These are phyloP conservation scores for Ochotona curzoniae DNA, from an alignment of 2,113 vertebrate species.

Conservation along the genomic window DNA sequence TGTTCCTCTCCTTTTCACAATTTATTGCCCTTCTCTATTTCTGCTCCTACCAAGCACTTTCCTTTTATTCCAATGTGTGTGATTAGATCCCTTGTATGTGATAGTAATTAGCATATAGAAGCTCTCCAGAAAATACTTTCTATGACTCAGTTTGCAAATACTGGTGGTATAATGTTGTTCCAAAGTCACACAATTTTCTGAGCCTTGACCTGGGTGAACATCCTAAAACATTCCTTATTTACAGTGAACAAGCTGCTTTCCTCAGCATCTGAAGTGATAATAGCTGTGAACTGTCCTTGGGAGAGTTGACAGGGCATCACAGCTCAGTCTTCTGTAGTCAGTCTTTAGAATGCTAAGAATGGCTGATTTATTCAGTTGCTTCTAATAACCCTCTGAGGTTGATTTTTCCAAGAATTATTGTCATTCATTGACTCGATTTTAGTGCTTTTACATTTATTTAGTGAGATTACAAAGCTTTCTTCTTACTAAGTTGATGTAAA, in stretches of 20 bases:
- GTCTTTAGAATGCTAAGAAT: background rate
- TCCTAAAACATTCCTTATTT: background rate
- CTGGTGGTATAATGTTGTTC: background rate
- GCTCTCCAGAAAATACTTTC: background rate
- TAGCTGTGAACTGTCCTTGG: background rate
- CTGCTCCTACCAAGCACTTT: background rate
- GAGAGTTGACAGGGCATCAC: background rate
- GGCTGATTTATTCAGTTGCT: background rate
- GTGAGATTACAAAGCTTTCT: background rate
- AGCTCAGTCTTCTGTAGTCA: background rate
- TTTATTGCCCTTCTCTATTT: background rate
- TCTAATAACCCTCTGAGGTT: background rate
- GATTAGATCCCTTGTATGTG: background rate
- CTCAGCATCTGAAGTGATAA: background rate
- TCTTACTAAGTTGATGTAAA: background rate
- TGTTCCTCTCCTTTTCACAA: background rate
- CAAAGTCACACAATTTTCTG: background rate
- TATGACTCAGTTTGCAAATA: background rate
- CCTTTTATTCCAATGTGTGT: background rate
- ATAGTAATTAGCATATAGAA: background rate
- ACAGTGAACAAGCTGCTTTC: background rate
- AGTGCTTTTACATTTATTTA: background rate
- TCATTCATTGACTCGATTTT: constrained; percentile 14
- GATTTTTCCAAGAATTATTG: background rate
- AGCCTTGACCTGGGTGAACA: background rate